Base-by-base conservation (phyloP, 2,888 invertebrate genomes). In the Aricia artaxerxes region DNA sequence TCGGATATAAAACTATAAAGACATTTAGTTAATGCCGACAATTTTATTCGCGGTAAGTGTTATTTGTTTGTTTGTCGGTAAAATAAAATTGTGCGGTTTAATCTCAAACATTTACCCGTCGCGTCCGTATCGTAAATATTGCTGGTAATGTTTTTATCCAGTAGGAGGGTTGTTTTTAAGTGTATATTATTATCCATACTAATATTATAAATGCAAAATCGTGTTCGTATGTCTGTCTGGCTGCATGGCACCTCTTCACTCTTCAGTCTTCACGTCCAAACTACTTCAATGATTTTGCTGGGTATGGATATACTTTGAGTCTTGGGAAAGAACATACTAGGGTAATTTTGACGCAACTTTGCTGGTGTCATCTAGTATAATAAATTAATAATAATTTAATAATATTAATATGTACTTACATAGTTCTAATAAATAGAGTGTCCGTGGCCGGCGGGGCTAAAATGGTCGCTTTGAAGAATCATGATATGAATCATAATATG, bases 21-120 rank as follows among this genome's bases (percentile, higher is more conserved):
- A 38, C 35, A 38, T 69, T 38, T 69, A 13, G 69, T 69, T 69
- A 69, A 35, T 69, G 69, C 13, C 0, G 69, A 69, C 35, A 69
- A 35, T 69, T 69, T 69, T 69, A 35, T 35, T 69, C 35, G 61
- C 61, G 61, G 24, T 6, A 24, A 11, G 35, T 35, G 69, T 69
- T 35, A 35, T 13, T 35, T 69, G 35, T 35, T 24, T 13, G 35
- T 11, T 24, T 24, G 35, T 24, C 69, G 69, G 24, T 13, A 13
- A 69, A 64, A 35, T 69, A 69, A 69, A 69, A 9, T 69, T 35
- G 69, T 69, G 69, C 11, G 13, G 69, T 69, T 64, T 69, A 69
- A 69, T 69, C 35, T 69, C 31, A 2, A 64, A 24, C 31, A 9
- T 64, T 69, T 11, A 11, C 64, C 69, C 69, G 69, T 35, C 35